Evolutionary conservation across 2,888 invertebrate species (phyloP), one percentile per base, ranked within the genome.

Genomic region (Protodeltote pygarga): DNA sequence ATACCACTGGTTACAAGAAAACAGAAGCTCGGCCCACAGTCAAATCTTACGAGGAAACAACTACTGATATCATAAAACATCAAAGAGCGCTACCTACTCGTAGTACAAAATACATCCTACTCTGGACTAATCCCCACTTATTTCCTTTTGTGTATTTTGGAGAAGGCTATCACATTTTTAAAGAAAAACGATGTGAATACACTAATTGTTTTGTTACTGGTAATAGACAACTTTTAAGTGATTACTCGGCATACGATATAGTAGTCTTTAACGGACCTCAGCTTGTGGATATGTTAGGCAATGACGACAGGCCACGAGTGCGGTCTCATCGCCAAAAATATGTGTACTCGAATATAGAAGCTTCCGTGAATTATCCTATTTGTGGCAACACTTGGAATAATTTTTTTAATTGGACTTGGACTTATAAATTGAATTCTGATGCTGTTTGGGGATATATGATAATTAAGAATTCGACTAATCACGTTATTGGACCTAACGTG

Each of bases 391-490:
- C 38, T 2, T 86, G 80, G 70, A 65, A 89, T 45, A 58, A 65
- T 4, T 87, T 69, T 44, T 89, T 89, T 44, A 89, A 89, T 54
- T 87, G 86, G 87, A 88, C 89, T 9, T 88, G 87, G 88, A 88
- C 88, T 0, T 88, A 88, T 40, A 83, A 77, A 65, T 49, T 86
- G 2, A 71, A 85, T 52, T 85, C 87, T 1, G 85, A 87, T 51
- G 72, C 76, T 1, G 39, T 78, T 5, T 89, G 88, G 88, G 77
- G 77, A 5, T 87, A 87, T 41, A 62, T 85, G 5, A 60, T 63
- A 1, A 57, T 89, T 8, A 72, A 57, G 54, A 81, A 88, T 53
- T 44, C 60, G 1, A 69, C 65, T 16, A 68, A 75, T 3, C 68
- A 71, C 11, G 61, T 81, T 0, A 66, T 87, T 5, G 87, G 86